Evolutionary conservation across 92 coral and sea anemone species (phyloP).

Genomic region (Umimayanthus kanabou): DNA sequence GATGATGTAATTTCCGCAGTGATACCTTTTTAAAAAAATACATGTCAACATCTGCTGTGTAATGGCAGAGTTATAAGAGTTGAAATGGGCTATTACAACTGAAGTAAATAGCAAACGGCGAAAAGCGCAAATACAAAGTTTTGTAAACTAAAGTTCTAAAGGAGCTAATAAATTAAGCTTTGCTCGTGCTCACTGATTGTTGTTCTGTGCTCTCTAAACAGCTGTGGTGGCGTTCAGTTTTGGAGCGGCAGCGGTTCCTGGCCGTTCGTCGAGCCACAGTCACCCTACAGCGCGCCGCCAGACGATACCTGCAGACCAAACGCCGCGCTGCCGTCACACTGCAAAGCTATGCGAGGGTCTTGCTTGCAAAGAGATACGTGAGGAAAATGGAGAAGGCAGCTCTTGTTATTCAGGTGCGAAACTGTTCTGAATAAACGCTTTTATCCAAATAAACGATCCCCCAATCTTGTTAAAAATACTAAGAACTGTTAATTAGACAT

Average conservation of each 20-base stretch:
- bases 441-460: not conserved
- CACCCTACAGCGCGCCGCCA: conserved; percentile 66
- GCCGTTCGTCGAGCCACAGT: conserved; percentile 63
- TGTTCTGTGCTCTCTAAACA: conserved; percentile 18
- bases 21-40: too few relatives aligned
- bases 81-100: too few relatives aligned
- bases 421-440: not conserved
- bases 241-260: conserved; percentile 70
- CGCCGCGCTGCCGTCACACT: conserved; percentile 75
- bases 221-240: conserved; percentile 91
- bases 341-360: conserved; percentile 79
- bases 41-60: too few relatives aligned
- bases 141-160: too few relatives aligned
- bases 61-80: too few relatives aligned
- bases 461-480: too few relatives aligned
- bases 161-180: too few relatives aligned
- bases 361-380: conserved; percentile 68
- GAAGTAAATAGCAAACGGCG: too few relatives aligned
- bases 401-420: conserved; percentile 78
- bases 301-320: conserved; percentile 56
- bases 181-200: not conserved
- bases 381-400: conserved; percentile 61
- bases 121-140: too few relatives aligned
- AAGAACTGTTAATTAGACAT: too few relatives aligned
- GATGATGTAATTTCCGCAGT: too few relatives aligned